Percentiles rank a stretch among this genome's conserved stretches.
phyloP scores from a whole-genome alignment of 2,797 vertebrate genomes.

The Chromis chromis region DNA sequence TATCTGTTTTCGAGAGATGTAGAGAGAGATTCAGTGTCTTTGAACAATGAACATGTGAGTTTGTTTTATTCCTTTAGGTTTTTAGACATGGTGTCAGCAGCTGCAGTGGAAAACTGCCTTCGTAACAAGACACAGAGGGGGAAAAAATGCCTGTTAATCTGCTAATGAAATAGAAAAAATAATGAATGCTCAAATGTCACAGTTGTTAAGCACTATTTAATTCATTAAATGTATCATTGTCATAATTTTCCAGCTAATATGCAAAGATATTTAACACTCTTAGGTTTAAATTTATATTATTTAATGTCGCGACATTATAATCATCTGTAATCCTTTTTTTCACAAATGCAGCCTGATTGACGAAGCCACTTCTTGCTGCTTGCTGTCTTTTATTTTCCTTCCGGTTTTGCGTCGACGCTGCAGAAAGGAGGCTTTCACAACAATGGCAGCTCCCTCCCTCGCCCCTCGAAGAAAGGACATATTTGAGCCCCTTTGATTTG shows the following conservation, averaged over 20 bases:
- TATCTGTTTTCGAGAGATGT: background rate
- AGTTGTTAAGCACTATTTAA: conserved; percentile 35
- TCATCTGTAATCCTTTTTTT: conserved; percentile 22
- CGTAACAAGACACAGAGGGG: background rate
- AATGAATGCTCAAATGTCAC: conserved; percentile 39
- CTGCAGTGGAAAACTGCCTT: conserved; percentile 2
- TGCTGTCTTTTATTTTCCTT: conserved; percentile 13
- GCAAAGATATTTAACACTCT: conserved; percentile 30
- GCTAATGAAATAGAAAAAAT: conserved; percentile 44
- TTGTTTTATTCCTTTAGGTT: conserved; percentile 10
- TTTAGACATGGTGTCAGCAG: conserved; percentile 2
- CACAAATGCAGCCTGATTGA: background rate
- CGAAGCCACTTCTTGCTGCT: background rate
- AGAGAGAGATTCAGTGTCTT: background rate
- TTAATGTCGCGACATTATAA: conserved; percentile 13
- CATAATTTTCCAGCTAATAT: conserved; percentile 47
- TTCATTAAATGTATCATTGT: conserved; percentile 41
- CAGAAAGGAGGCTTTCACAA: conserved; percentile 48
- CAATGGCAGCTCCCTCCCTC: conserved; percentile 55
- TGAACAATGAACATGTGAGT: background rate
- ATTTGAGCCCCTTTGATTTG: conserved; percentile 81
- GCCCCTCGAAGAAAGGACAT: conserved; percentile 64
- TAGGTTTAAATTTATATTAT: conserved; percentile 29
- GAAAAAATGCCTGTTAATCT: conserved; percentile 35
- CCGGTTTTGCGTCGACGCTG: background rate